Conservation (phyloP, 2,113 vertebrate species). For the Rhombomys opimus region DNA sequence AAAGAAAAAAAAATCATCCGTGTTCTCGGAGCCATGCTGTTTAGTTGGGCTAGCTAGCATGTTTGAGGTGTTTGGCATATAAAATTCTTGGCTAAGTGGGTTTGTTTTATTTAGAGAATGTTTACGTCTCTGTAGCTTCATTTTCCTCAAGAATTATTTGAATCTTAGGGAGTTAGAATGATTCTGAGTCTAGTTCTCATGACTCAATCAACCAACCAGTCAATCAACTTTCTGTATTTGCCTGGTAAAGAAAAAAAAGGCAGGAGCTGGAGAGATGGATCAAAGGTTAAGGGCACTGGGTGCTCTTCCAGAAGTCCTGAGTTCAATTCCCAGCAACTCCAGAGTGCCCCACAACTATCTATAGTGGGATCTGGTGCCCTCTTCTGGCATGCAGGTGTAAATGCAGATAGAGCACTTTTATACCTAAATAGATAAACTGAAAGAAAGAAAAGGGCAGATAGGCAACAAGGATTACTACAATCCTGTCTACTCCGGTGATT, state of each 20-base stretch:
- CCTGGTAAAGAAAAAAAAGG: not conserved
- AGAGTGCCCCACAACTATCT: not conserved
- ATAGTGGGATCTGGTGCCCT: not conserved
- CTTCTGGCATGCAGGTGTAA: not conserved
- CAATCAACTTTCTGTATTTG: not conserved
- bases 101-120: not conserved
- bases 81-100: not conserved
- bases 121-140: not conserved
- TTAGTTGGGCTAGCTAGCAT: not conserved
- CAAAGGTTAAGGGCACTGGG: not conserved
- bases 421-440: not conserved
- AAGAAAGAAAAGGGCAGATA: not conserved
- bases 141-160: not conserved
- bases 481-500: not conserved
- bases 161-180: not conserved
- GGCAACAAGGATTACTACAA: not conserved
- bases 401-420: not conserved
- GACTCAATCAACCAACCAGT: not conserved
- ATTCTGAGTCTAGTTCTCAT: constrained; percentile 9
- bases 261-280: not conserved
- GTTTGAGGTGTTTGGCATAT: not conserved
- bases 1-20: not conserved
- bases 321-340: not conserved
- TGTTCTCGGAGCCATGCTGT: not conserved
- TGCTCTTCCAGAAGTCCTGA: not conserved